These are phyloP conservation scores for Eleginops maclovinus DNA, from an alignment of 2,113 vertebrate species.

Conservation along the genomic window DNA sequence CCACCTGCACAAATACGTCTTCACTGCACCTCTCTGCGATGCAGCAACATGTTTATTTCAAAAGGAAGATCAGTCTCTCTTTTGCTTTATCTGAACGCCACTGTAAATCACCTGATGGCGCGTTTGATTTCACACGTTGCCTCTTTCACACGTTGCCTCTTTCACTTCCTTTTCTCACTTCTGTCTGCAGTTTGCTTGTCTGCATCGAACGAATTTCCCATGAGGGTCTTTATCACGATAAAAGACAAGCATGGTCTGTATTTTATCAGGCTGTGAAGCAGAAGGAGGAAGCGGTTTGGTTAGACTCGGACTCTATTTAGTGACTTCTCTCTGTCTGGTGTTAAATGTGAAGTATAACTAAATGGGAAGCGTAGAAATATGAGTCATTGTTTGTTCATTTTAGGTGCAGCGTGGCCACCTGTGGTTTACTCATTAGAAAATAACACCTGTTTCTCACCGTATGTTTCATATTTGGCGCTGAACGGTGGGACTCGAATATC, in stretches of 20 bases:
- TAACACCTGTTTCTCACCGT: slow-evolving; percentile 12
- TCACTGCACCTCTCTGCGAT: background rate
- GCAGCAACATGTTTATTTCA: background rate
- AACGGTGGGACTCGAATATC: slow-evolving; percentile 2
- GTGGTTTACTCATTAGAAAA: background rate
- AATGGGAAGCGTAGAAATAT: slow-evolving; percentile 11
- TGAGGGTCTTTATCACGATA: too few species aligned
- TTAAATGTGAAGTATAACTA: slow-evolving; percentile 1
- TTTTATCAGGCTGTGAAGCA: slow-evolving; percentile 16
- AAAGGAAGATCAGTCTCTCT: background rate
- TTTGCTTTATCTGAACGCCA: too few species aligned
- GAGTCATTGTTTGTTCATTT: slow-evolving; percentile 21
- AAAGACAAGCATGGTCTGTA: background rate
- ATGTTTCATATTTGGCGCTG: background rate
- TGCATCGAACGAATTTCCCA: background rate
- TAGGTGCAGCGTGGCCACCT: slow-evolving; percentile 10
- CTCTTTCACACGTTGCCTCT: background rate
- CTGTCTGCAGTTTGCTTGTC: slow-evolving; percentile 8
- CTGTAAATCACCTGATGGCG: background rate
- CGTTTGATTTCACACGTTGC: slow-evolving; percentile 6
- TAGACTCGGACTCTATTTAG: slow-evolving; percentile 12
- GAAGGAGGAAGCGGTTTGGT: slow-evolving; percentile 34
- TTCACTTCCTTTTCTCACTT: slow-evolving; percentile 59
- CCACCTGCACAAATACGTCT: too few species aligned
- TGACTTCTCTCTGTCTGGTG: slow-evolving; percentile 36